Evolutionary conservation across 2,888 invertebrate species (phyloP).

Genomic region (Eueremaeus valkanovi): DNA sequence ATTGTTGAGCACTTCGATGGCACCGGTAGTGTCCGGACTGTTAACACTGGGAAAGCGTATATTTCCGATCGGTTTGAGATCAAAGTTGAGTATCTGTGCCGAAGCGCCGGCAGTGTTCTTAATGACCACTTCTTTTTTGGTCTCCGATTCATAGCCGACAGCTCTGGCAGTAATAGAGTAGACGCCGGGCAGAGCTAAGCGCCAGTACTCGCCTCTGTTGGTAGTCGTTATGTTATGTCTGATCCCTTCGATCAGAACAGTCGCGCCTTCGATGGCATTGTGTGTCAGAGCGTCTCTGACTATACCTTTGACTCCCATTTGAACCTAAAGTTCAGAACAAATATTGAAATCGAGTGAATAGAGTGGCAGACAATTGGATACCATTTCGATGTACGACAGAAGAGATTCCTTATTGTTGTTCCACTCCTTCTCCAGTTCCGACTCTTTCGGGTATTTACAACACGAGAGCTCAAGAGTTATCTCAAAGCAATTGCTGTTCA

Average conservation of each 20-base stretch:
- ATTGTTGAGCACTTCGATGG: neutral
- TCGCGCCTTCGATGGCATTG: conserved; percentile 67
- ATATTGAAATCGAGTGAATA: neutral
- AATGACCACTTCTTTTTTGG: conserved; percentile 23
- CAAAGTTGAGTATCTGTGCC: conserved; percentile 42
- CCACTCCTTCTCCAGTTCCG: conserved; percentile 54
- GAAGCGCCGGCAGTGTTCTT: conserved; percentile 11
- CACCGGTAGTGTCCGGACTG: neutral
- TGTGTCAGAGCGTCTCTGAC: conserved; percentile 62
- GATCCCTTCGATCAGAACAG: conserved; percentile 70
- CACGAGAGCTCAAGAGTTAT: conserved; percentile 59
- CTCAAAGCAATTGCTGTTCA: conserved; percentile 57
- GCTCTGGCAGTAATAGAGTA: conserved; percentile 71
- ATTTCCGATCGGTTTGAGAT: conserved; percentile 38
- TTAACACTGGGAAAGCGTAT: neutral
- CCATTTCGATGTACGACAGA: conserved; percentile 56
- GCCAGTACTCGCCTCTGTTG: conserved; percentile 85
- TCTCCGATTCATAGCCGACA: conserved; percentile 56
- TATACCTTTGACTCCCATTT: conserved; percentile 56
- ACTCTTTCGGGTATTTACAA: conserved; percentile 55
- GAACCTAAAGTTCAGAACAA: conserved; percentile 51
- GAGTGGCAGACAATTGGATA: conserved; percentile 45
- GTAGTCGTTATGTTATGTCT: conserved; percentile 75
- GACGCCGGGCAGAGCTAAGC: conserved; percentile 79
- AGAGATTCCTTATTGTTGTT: conserved; percentile 56